Base-by-base conservation (phyloP, 64 coral and sea anemone genomes). In the Orbicella faveolata region DNA sequence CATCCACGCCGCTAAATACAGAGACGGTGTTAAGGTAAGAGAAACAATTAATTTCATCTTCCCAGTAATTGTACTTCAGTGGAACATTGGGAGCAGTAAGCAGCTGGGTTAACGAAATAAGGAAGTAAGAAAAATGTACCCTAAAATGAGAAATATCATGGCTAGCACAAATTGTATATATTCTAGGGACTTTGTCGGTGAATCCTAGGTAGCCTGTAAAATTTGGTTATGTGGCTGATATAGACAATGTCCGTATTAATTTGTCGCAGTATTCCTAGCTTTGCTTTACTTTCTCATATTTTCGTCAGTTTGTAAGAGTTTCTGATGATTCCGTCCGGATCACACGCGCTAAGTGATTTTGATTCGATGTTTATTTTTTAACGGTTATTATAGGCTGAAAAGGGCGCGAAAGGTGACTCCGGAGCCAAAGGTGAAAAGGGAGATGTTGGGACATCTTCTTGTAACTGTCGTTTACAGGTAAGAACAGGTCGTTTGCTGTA, bases 391-490 rank as follows among this genome's bases (percentile, higher is more conserved):
- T 21, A 70, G 67, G 20, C 67, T 25, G 67, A 11, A 11, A 70
- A 82, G 79, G 79, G 79, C 17, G 79, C 4, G 37, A 82, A 64
- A 26, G 79, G 79, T 26, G 52, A 57, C 57, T 0, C 79, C 36
- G 79, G 79, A 63, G 8, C 2, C 10, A 82, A 82, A 82, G 79
- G 79, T 16, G 79, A 63, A 1, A 82, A 82, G 17, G 79, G 79
- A 37, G 57, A 82, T 82, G 7, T 26, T 63, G 79, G 55, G 33
- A 63, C 34, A 2, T 1, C n/a, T 35, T 34, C 79, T 36, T 82
- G 79, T 59, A 82, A 63, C 12, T 82, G 79, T 37, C 61, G 7
- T 25, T 63, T 82, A 36, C 79, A 82, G 79, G 79, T 65, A 36
- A 82, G 15, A 70, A 14, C 55, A 1, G 15, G 67, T 25, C 25